Evolutionary conservation across 2,888 invertebrate genomes (phyloP), one percentile per base, ranked within the genome.

Genomic region (Stegophylla sp.): DNA sequence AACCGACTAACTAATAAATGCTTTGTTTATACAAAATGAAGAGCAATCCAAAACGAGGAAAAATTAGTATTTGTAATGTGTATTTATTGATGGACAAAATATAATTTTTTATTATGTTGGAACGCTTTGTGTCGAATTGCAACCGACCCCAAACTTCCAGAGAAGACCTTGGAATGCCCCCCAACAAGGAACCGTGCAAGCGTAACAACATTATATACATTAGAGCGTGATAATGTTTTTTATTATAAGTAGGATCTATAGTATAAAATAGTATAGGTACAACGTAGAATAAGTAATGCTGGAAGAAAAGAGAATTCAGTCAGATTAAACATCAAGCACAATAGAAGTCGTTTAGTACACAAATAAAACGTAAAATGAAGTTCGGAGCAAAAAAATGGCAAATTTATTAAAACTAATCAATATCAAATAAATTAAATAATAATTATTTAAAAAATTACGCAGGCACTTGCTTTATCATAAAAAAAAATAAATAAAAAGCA

Each of bases 161-260:
- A 71, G 69, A 69, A 79, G 79, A 79, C 79, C 79, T 79, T 79
- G 79, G 48, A 69, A 75, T 64, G 51, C 34, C 59, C 61, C 61
- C 67, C 61, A 61, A 79, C 69, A 23, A 48, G 41, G 48, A 79
- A 79, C 71, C 69, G 51, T 48, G 69, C 61, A 71, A 79, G 45
- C 79, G 71, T 79, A 69, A 79, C 69, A 69, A 79, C 69, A 41
- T 59, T 59, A 61, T 56, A 48, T 51, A 71, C 71, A 69, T 61
- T 34, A 15, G 23, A 79, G 48, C 79, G 51, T 71, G 79, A 79
- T 74, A 34, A 63, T 75, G 34, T 53, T 23, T 51, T 66, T 66
- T 75, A 41, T 64, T 75, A 64, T 74, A 23, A 34, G 51, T 51
- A n/a, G n/a, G n/a, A 28, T 61, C 56, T 15, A 23, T 17, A 74